Conservation (phyloP, 2,888 invertebrate genomes). For the Agriopis aurantiaria region DNA sequence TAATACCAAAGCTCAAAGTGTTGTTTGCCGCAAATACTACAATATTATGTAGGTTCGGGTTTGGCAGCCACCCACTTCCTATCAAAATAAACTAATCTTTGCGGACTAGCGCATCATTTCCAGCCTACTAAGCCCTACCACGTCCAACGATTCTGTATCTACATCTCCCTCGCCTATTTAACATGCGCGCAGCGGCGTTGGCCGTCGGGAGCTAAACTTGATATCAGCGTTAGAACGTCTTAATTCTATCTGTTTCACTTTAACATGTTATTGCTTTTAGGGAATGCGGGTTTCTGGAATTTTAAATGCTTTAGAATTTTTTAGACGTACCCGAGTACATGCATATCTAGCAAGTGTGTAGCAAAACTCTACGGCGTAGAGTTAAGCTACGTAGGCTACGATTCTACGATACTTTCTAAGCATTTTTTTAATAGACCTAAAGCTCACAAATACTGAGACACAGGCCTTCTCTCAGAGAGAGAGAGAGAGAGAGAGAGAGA, state of each 20-base stretch:
- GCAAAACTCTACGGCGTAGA: constrained; percentile 1
- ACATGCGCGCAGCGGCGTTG: constrained; percentile 28
- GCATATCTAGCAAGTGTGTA: neutral
- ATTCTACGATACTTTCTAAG: neutral
- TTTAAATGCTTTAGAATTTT: constrained; percentile 17
- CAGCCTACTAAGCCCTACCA: constrained; percentile 1
- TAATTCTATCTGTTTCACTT: constrained; percentile 41
- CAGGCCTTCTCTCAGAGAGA: no score
- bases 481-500: no score
- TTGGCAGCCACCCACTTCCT: no score
- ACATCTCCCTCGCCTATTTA: constrained; percentile 31
- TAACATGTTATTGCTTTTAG: constrained; percentile 48
- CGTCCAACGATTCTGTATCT: constrained; percentile 10
- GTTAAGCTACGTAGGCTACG: neutral
- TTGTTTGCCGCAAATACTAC: no score
- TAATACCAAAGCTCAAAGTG: no score
- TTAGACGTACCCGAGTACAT: neutral
- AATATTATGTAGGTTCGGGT: no score
- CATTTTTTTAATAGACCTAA: no score
- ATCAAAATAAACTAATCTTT: neutral
- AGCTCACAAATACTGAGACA: no score
- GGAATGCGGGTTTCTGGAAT: constrained; percentile 15
- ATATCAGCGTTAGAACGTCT: constrained; percentile 28
- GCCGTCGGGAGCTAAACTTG: constrained; percentile 22
- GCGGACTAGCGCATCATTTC: neutral